Base-by-base conservation (phyloP, 2,888 invertebrate species). In the Apocheima hispidaria region DNA sequence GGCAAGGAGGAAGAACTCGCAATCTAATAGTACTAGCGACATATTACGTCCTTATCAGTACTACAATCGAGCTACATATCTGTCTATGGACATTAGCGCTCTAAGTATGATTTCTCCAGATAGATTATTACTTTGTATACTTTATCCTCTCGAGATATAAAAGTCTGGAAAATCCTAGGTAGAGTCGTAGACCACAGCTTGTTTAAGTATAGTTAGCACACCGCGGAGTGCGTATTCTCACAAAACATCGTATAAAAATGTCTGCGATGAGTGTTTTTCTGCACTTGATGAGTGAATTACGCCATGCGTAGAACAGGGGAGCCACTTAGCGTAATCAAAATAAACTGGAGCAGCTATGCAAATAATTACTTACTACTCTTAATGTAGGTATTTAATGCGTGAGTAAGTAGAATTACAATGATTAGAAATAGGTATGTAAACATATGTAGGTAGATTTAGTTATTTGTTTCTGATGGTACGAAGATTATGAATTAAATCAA, bases 221-320 rank as follows among this genome's bases (percentile, higher is more conserved):
- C 52, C 63, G 62, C 28, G 46, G 59, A 60, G 60, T 54, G 54
- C 57, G 54, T 63, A 52, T 55, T 61, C 64, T 58, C 58, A 43
- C 64, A 65, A 60, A 55, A 65, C 61, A 57, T 69, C 50, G 44
- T 62, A 62, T 69, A 62, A 72, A 67, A 64, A 68, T 53, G 54
- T 72, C 66, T 66, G 54, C 69, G 44, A 30, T 46, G 16, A 33
- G 18, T 55, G 60, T 60, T 50, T 60, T 50, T 55, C 54, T 44
- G 36, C 44, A 30, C 49, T 56, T 63, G 65, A 61, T 65, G 59
- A 69, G 63, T 61, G 68, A 69, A 62, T 69, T 62, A 63, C 51
- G 44, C 38, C 50, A 28, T 51, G 63, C 60, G 69, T 67, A 56
- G 61, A 72, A 65, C 77, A 76, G 74, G n/a, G n/a, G 68, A 72